Evolutionary conservation across 2,888 invertebrate species (phyloP).

Genomic region (Thyatira batis): DNA sequence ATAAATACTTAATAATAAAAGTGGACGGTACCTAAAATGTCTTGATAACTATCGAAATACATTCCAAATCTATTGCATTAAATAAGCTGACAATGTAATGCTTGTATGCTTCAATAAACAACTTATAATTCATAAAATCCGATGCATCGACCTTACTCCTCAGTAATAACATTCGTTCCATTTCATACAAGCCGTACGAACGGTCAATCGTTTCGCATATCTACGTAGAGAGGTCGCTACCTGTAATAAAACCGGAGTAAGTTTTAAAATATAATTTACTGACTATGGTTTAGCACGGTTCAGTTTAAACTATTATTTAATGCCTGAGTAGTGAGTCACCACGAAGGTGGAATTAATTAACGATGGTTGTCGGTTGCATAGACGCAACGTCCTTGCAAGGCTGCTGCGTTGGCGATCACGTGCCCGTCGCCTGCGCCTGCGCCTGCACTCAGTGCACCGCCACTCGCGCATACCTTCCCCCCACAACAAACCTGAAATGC

Average conservation of each 20-base stretch:
- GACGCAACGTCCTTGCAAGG: slow-evolving; percentile 80
- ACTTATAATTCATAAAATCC: slow-evolving; percentile 2
- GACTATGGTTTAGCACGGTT: slow-evolving; percentile 12
- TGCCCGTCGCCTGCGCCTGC: slow-evolving; percentile 45
- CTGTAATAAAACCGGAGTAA: slow-evolving; percentile 2
- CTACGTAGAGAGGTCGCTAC: slow-evolving; percentile 28
- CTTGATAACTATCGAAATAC: neutral
- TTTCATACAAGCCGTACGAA: slow-evolving; percentile 25
- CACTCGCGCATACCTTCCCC: slow-evolving; percentile 4
- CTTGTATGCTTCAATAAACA: neutral
- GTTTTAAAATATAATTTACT: slow-evolving; percentile 28
- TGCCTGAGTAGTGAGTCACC: slow-evolving; percentile 61
- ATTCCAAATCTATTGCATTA: neutral
- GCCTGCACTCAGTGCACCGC: slow-evolving; percentile 4
- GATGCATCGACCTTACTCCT: slow-evolving; percentile 3
- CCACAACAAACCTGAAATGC: slow-evolving; percentile 3
- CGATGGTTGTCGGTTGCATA: slow-evolving; percentile 62
- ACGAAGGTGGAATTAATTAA: slow-evolving; percentile 77
- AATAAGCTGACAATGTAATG: neutral
- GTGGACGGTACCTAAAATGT: no score
- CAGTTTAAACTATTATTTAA: slow-evolving; percentile 17
- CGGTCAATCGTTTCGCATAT: slow-evolving; percentile 18
- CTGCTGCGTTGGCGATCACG: slow-evolving; percentile 62
- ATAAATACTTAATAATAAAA: no score
- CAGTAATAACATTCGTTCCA: slow-evolving; percentile 17